Conservation (phyloP, 2,797 vertebrate species). For the Tamandua tetradactyla region DNA sequence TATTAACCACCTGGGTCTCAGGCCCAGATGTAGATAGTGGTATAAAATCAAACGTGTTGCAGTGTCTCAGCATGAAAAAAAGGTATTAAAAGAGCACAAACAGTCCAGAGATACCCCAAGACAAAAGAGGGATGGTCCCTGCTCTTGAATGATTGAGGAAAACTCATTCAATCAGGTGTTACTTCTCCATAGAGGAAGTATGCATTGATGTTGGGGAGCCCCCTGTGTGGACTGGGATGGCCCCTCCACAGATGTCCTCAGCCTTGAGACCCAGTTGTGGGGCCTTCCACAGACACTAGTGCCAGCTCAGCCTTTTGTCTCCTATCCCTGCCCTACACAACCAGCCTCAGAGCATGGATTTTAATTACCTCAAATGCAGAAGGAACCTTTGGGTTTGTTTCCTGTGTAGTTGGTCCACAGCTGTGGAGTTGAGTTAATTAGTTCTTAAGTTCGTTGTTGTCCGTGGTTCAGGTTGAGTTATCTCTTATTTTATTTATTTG, state of each 20-base stretch:
- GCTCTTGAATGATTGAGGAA: too few relatives aligned
- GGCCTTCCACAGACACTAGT: too few relatives aligned
- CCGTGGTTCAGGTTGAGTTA: accelerated
- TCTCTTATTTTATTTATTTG: neutral
- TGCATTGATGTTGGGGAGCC: neutral
- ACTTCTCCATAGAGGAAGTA: accelerated
- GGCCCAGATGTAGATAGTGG: accelerated
- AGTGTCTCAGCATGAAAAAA: accelerated
- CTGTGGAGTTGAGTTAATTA: accelerated
- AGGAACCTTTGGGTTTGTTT: too few relatives aligned
- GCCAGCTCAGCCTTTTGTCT: too few relatives aligned
- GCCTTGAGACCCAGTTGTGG: accelerated
- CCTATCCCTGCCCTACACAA: neutral
- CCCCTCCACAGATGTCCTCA: neutral
- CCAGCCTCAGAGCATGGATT: accelerated
- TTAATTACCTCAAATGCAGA: accelerated
- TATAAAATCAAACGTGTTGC: accelerated
- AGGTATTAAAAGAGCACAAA: accelerated
- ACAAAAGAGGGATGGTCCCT: accelerated
- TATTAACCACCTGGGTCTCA: neutral
- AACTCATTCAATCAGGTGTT: neutral
- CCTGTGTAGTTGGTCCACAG: neutral
- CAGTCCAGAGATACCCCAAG: accelerated
- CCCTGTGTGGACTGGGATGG: accelerated
- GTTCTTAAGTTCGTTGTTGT: too few relatives aligned